A percentile compares a stretch with the other conserved stretches of the same genome.
phyloP scores from a whole-genome alignment of 2,113 vertebrate species.

The Regulus satrapa region DNA sequence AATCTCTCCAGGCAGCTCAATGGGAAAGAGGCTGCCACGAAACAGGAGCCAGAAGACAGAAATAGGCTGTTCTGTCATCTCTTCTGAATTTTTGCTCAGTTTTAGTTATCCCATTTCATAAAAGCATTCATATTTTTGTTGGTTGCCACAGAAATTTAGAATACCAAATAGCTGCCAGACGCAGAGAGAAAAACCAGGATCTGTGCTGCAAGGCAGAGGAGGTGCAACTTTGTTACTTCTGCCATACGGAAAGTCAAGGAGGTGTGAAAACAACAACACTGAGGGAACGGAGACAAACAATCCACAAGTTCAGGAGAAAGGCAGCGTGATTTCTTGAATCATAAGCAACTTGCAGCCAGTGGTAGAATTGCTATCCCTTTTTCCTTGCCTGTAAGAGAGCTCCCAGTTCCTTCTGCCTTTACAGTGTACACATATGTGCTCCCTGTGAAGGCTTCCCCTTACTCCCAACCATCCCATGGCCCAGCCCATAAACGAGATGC shows the following conservation, averaged over 20 bases:
- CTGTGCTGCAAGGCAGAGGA: neutral
- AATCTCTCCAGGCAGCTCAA: neutral
- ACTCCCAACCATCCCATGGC: neutral
- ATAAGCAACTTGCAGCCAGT: neutral
- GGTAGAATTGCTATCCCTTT: neutral
- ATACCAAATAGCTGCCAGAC: neutral
- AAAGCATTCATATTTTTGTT: neutral
- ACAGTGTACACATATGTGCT: fast-evolving
- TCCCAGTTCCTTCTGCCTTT: neutral
- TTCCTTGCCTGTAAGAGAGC: neutral
- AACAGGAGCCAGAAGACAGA: neutral
- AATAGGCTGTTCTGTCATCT: neutral
- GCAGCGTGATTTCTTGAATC: neutral
- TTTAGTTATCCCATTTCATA: neutral
- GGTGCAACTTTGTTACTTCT: neutral
- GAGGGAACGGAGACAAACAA: neutral
- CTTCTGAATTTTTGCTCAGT: neutral
- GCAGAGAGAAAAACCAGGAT: neutral
- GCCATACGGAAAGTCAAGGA: neutral
- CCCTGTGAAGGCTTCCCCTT: neutral
- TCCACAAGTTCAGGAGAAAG: neutral
- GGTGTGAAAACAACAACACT: neutral
- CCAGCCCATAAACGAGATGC: neutral
- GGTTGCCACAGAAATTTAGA: neutral
- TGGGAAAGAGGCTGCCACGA: neutral